A percentile compares a stretch with the other conserved stretches of the same genome.
These are phyloP conservation scores for Lithosia quadra DNA, from an alignment of 2,888 invertebrate species.

Conservation along the genomic window DNA sequence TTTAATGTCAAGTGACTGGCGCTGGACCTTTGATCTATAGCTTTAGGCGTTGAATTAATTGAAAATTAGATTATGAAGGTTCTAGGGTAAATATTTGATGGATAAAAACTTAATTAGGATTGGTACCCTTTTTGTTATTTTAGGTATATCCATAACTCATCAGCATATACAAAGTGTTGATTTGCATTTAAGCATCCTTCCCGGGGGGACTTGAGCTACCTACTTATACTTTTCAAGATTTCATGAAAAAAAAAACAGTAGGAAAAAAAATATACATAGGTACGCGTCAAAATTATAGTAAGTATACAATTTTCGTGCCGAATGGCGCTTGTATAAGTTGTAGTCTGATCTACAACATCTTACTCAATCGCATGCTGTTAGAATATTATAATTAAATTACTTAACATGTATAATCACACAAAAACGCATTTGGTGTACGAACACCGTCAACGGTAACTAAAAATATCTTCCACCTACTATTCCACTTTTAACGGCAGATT, in stretches of 20 bases:
- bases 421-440: neutral
- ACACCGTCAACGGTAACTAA: neutral
- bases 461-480: slow-evolving; percentile 18
- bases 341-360: no score
- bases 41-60: slow-evolving; percentile 18
- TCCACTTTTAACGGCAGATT: slow-evolving; percentile 28
- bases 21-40: slow-evolving; percentile 36
- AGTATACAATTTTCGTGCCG: no score
- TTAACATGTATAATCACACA: no score
- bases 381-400: no score
- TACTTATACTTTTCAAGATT: no score
- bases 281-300: no score
- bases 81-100: slow-evolving; percentile 6
- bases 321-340: no score
- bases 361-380: no score
- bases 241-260: neutral
- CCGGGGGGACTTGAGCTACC: no score
- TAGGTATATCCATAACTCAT: no score
- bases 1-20: slow-evolving; percentile 34
- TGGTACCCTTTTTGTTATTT: neutral
- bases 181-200: no score
- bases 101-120: neutral
- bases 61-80: slow-evolving; percentile 20
- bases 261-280: neutral
- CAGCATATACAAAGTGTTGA: no score